Percentiles rank a stretch among this genome's conserved stretches.
These are phyloP conservation scores for Stegostoma tigrinum DNA, from an alignment of 2,113 vertebrate species.

Conservation along the genomic window DNA sequence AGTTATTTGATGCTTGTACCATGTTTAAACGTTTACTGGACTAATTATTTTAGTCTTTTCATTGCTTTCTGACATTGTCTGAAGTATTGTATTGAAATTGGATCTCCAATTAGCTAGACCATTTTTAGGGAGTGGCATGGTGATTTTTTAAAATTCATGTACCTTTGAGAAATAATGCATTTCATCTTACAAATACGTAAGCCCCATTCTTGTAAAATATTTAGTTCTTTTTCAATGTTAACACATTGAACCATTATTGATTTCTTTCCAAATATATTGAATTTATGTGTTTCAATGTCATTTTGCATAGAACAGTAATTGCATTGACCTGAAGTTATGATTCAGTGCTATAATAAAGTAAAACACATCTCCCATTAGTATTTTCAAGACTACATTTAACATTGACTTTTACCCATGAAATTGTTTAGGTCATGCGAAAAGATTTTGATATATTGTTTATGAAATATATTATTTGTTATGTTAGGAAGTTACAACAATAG, in stretches of 20 bases:
- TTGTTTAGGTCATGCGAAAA: neutral
- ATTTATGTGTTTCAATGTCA: neutral
- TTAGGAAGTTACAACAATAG: neutral
- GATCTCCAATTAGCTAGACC: neutral
- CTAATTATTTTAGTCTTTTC: neutral
- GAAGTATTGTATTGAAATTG: neutral
- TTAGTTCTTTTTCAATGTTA: neutral
- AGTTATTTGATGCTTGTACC: neutral
- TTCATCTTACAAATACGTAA: neutral
- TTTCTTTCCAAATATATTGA: neutral
- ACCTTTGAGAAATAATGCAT: slow-evolving; percentile 15
- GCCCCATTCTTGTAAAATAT: neutral
- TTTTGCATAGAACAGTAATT: neutral
- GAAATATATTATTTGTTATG: neutral
- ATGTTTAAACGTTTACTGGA: neutral
- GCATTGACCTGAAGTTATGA: neutral
- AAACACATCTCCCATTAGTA: neutral
- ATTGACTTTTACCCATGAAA: neutral
- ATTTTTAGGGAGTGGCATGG: neutral
- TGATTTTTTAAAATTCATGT: neutral
- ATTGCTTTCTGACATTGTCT: neutral
- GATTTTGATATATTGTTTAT: neutral
- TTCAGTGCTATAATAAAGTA: neutral
- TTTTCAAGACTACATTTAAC: neutral
- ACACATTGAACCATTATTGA: neutral